Conservation (phyloP, 2,797 vertebrate species). For the Dicrostonyx torquatus region DNA sequence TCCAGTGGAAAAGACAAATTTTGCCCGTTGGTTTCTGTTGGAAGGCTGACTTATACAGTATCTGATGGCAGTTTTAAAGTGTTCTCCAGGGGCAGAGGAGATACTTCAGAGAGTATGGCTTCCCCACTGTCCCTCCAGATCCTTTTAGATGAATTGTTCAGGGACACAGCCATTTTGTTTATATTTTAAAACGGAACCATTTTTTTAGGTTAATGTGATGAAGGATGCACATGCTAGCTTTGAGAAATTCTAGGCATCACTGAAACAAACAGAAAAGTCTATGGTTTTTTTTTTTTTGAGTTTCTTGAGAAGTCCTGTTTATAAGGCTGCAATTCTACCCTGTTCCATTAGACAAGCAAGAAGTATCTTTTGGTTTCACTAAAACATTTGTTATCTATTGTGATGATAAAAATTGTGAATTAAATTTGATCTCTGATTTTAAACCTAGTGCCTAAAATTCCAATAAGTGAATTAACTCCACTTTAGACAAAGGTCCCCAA, state of each 20-base stretch:
- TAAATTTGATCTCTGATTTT: neutral
- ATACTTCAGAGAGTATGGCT: neutral
- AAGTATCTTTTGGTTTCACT: neutral
- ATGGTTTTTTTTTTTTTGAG: neutral
- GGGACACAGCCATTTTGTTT: neutral
- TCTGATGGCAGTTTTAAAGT: neutral
- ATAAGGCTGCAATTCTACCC: neutral
- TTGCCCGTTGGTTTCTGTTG: neutral
- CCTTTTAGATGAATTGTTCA: neutral
- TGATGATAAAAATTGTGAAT: constrained; percentile 4
- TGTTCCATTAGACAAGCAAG: constrained; percentile 3
- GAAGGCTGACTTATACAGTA: neutral
- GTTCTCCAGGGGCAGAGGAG: neutral
- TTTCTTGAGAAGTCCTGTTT: neutral
- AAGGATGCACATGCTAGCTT: neutral
- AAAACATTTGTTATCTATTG: neutral
- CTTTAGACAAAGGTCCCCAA: neutral
- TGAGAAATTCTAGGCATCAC: neutral
- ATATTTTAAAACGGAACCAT: neutral
- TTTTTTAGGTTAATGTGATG: neutral
- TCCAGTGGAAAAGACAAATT: neutral
- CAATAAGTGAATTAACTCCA: neutral
- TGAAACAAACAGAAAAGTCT: neutral
- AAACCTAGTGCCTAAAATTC: neutral
- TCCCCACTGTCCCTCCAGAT: neutral